Evolutionary conservation across 2,888 invertebrate species (phyloP), one percentile per base, ranked within the genome.

Genomic region (Lepidonotus clava): DNA sequence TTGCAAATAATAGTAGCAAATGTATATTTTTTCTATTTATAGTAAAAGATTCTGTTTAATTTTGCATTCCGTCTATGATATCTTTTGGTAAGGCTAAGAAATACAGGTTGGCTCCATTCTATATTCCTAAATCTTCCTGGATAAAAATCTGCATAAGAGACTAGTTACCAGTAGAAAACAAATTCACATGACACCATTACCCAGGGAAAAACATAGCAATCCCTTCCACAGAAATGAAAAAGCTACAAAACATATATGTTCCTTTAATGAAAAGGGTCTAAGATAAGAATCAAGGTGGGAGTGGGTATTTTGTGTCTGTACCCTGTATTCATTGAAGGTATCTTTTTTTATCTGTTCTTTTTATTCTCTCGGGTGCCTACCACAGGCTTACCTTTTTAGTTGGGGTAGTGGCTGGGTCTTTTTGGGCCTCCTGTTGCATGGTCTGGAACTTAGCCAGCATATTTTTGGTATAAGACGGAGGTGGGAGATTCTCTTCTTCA

Each of bases 371-470:
- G 34, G 83, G n/a, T 46, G 36, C 51, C 76, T 76, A 36, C 40
- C 76, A 40, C 11, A 38, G 40, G 76, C 85, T 40, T 67, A 85
- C 85, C 85, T 85, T 85, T 85, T 85, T 85, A 40, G 40, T 66
- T 18, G 56, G 38, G 32, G 76, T 32, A 40, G 77, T 53, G 38
- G 76, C 34, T 11, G 71, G 38, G 24, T 83, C 86, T 34, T n/a
- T 41, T 24, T 77, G 28, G 18, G 83, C 80, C 38, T 83, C 77
- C 56, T 61, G 61, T 66, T 86, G 80, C 84, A 76, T 51, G 32
- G 41, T 61, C 86, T 87, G 89, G 88, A 90, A 90, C 61, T 87
- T 86, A 40, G 87, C 87, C 32, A 89, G 87, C 56, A 89, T 85
- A 56, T 84, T 89, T 34, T 83, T 83, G n/a, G 89, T 89, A 51